Conservation (phyloP, 2,797 vertebrate species). For the Pantherophis alleghaniensis region DNA sequence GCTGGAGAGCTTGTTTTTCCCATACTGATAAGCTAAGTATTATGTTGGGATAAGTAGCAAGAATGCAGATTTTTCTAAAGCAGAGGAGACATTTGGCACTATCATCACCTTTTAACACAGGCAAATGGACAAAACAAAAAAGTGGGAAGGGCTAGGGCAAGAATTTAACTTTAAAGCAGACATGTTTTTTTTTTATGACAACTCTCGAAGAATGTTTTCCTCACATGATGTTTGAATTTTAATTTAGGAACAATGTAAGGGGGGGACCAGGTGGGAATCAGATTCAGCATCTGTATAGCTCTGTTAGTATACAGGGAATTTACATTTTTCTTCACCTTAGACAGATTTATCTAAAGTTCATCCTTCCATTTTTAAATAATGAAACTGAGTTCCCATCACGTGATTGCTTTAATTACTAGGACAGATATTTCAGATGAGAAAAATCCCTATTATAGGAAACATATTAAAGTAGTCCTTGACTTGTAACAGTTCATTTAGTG, state of each 20-base stretch:
- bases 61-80: background rate
- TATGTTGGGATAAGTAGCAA: background rate
- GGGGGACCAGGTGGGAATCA: background rate
- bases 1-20: background rate
- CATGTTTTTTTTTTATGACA: background rate
- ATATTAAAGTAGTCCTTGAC: background rate
- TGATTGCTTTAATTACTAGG: fast-evolving
- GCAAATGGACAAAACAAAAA: background rate
- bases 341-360: background rate
- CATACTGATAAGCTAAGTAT: background rate
- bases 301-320: fast-evolving
- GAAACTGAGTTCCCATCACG: fast-evolving
- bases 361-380: background rate
- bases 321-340: fast-evolving
- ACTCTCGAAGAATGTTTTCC: background rate
- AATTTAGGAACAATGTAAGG: background rate
- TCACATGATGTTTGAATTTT: background rate
- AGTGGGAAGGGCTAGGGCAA: background rate
- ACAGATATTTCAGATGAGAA: background rate
- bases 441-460: background rate
- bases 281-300: background rate
- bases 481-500: background rate
- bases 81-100: background rate
- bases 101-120: background rate
- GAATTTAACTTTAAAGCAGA: background rate